Base-by-base conservation (phyloP, 1,140 invertebrate species). In the Bombus waltoni region DNA sequence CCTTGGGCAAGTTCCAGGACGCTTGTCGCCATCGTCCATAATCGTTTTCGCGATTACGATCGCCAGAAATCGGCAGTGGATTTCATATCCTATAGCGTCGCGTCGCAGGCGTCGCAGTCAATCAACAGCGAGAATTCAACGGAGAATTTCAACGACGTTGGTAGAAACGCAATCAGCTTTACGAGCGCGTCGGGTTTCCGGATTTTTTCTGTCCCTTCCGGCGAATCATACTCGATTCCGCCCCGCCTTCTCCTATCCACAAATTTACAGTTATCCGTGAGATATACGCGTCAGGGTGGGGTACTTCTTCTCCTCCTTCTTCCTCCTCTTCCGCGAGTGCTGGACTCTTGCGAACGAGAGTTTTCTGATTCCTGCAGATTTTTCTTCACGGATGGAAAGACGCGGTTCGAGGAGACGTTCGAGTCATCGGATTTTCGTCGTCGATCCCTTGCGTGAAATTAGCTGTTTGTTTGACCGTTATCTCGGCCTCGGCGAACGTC, bases 171-270 rank as follows among this genome's bases (percentile, higher is more conserved):
- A 81, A 57, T 75, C 62, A 70, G 28, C 57, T 90, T 90, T 90
- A 90, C 87, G 87, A 86, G 75, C 88, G 88, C 83, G 22, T 82
- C 71, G 65, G 28, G 74, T 81, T 90, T 89, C 83, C 85, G 87
- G 83, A 89, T 83, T 87, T 88, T 90, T 90, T 85, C 70, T 81
- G 70, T 81, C 47, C 84, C 83, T 90, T 89, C 83, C 89, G 86
- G 77, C 85, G 82, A 83, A 87, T 85, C 88, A 8, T 53, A 53
- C 84, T 84, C 62, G 28, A 28, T 1, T 62, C 47, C 53, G 40
- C 57, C 42, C 76, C 47, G 40, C 71, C 78, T 53, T 68, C 65
- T 72, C 77, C 42, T 83, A 40, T 35, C 57, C 57, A 59, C 8
- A 2, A 53, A 78, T 89, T 87, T 89, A 89, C 88, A 90, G 89